Conservation (phyloP, 2,113 vertebrate genomes). For the Arvicanthis niloticus region DNA sequence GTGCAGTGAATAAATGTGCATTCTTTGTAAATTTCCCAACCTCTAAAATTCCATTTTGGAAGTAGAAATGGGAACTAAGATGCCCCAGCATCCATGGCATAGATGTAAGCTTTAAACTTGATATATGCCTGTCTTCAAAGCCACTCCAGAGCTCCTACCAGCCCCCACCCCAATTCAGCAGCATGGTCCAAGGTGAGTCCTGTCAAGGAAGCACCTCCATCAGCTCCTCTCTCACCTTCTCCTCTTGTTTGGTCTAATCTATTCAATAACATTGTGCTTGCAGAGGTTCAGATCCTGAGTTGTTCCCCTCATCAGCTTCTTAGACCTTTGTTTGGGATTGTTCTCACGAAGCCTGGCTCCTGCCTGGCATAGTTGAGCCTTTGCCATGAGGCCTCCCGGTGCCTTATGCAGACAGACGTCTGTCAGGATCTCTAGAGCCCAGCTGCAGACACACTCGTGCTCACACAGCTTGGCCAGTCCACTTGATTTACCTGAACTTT, state of each 20-base stretch:
- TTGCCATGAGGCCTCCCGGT: not conserved
- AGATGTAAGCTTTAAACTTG: not conserved
- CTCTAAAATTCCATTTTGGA: not conserved
- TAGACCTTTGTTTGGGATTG: not conserved
- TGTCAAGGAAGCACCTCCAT: rapidly evolving
- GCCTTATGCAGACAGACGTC: not conserved
- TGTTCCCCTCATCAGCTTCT: not conserved
- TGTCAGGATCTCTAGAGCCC: not conserved
- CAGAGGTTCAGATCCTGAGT: not conserved
- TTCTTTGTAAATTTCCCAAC: not conserved
- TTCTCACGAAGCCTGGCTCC: not conserved
- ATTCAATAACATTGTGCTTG: not conserved
- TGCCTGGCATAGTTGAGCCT: not conserved
- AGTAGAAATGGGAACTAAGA: not conserved
- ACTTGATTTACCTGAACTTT: not conserved
- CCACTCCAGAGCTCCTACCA: not conserved
- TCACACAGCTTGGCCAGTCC: not conserved
- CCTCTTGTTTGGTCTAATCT: not conserved
- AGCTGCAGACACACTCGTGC: not conserved
- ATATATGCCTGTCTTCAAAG: not conserved
- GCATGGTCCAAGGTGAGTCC: not conserved
- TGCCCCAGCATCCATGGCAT: not conserved
- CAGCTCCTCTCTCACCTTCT: not conserved
- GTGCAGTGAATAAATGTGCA: not conserved
- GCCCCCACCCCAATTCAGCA: not conserved